Evolutionary conservation across 64 coral and sea anemone species (phyloP).

Genomic region (Montipora sp.): DNA sequence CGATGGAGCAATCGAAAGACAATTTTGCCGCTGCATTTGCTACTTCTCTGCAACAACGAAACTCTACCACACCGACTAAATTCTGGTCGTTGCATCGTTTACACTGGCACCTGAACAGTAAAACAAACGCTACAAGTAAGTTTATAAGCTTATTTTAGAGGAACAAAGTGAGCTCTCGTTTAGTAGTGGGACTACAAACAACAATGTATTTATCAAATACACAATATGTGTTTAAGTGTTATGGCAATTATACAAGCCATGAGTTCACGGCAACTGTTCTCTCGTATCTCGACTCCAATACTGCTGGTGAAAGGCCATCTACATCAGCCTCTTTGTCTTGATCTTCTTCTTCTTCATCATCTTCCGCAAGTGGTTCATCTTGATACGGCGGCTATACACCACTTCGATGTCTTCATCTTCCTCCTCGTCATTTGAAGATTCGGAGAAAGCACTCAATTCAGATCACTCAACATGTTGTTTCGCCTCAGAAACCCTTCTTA

Average conservation of each 20-base stretch:
- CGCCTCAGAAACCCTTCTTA: background rate
- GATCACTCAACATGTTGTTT: background rate
- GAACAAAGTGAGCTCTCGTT: too few relatives aligned
- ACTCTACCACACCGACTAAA: slow-evolving; percentile 41
- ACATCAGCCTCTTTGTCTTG: background rate
- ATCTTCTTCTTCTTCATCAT: background rate
- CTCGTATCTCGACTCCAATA: background rate
- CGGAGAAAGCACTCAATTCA: background rate
- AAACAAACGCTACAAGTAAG: background rate
- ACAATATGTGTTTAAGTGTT: background rate
- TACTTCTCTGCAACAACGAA: slow-evolving; percentile 64
- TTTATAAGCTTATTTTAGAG: background rate
- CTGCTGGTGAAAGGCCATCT: slow-evolving; percentile 5
- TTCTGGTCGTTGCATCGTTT: slow-evolving; percentile 24
- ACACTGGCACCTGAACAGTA: slow-evolving; percentile 55
- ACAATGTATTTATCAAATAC: too few relatives aligned
- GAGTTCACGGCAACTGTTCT: background rate
- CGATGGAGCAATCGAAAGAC: slow-evolving; percentile 56
- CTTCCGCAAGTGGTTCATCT: background rate
- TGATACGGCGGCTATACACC: background rate
- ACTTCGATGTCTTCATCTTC: background rate
- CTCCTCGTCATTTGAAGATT: background rate
- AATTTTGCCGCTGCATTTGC: background rate
- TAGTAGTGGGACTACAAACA: too few relatives aligned
- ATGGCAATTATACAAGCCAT: background rate